These are phyloP conservation scores for Onychomys torridus DNA, from an alignment of 2,797 vertebrate species.

Conservation along the genomic window DNA sequence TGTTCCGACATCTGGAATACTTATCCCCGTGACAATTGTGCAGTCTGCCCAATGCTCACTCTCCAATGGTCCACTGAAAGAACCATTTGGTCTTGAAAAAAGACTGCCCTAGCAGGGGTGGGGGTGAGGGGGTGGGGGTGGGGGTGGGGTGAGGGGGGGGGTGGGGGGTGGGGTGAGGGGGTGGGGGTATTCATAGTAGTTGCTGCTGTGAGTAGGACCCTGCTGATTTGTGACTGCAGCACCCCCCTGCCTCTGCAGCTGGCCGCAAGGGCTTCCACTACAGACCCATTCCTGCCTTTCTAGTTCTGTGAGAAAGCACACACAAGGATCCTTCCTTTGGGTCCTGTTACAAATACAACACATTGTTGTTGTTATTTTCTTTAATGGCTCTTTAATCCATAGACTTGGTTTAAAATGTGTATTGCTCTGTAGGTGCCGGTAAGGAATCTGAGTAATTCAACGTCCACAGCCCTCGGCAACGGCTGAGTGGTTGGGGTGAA, in stretches of 20 bases:
- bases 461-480: slow-evolving; percentile 4
- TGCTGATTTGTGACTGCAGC: neutral
- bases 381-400: slow-evolving; percentile 49
- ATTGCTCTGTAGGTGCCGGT: slow-evolving; percentile 16
- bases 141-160: no score
- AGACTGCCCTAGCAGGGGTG: no score
- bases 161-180: no score
- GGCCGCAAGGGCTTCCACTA: neutral
- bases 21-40: slow-evolving; percentile 53
- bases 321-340: neutral
- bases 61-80: slow-evolving; percentile 50
- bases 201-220: neutral
- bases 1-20: slow-evolving; percentile 78
- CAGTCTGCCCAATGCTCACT: slow-evolving; percentile 29
- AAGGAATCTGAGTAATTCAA: slow-evolving; percentile 53
- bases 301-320: neutral
- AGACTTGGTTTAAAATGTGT: slow-evolving; percentile 48
- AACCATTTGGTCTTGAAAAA: slow-evolving; percentile 48
- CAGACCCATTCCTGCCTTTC: neutral
- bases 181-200: neutral
- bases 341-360: neutral
- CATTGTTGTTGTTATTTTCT: neutral
- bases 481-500: slow-evolving; percentile 7
- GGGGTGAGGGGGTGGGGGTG: no score
- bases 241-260: neutral